These are phyloP conservation scores for Argynnis bischoffii DNA, from an alignment of 2,888 invertebrate genomes.

Conservation along the genomic window DNA sequence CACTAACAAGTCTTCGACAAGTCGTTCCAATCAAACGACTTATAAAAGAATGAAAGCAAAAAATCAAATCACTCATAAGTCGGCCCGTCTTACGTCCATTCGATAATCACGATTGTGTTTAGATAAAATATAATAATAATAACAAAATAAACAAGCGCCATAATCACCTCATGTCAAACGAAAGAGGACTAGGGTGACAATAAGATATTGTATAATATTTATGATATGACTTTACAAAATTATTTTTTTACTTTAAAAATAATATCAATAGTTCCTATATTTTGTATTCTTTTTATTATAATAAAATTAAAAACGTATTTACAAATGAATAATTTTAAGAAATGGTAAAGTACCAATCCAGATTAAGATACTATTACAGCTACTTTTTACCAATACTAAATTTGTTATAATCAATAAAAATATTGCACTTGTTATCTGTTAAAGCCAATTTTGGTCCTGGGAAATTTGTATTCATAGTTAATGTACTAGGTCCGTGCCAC, in stretches of 20 bases:
- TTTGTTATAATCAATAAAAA: too few relatives aligned
- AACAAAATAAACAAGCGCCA: slow-evolving; percentile 76
- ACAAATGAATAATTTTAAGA: too few relatives aligned
- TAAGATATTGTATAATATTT: neutral
- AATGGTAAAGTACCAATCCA: too few relatives aligned
- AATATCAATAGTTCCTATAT: neutral
- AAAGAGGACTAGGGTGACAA: slow-evolving; percentile 52
- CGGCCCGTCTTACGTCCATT: slow-evolving; percentile 58
- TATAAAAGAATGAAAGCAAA: slow-evolving; percentile 48
- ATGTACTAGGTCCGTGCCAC: slow-evolving; percentile 46
- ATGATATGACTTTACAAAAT: too few relatives aligned
- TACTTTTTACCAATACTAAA: too few relatives aligned
- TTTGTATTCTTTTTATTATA: too few relatives aligned
- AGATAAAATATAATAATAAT: slow-evolving; percentile 77
- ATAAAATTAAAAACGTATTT: too few relatives aligned
- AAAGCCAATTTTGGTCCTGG: neutral
- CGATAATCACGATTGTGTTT: slow-evolving; percentile 79
- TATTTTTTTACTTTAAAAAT: neutral
- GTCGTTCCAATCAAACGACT: slow-evolving; percentile 48
- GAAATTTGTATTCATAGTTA: slow-evolving; percentile 44
- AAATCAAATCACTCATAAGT: slow-evolving; percentile 51
- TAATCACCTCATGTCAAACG: slow-evolving; percentile 75
- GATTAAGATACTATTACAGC: too few relatives aligned
- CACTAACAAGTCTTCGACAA: slow-evolving; percentile 41
- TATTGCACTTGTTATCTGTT: neutral